Evolutionary conservation across 2,888 invertebrate species (phyloP), one percentile per base, ranked within the genome.

Genomic region (Drosophila longiperda): DNA sequence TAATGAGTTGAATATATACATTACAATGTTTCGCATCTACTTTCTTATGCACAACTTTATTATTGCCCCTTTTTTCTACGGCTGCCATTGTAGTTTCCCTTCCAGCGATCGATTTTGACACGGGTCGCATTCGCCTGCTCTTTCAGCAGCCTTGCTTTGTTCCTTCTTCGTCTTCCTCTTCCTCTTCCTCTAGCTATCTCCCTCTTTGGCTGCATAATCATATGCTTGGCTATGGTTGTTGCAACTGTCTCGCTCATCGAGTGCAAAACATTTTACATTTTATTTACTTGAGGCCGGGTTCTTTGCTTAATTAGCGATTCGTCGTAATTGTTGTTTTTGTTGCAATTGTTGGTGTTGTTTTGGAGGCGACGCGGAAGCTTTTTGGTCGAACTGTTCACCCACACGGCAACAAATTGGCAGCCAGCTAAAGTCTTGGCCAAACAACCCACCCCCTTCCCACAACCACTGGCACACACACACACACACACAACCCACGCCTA

Each of bases 201-300:
- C 23, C 20, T 55, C 8, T n/a, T 6, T 6, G 20, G 23, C 38
- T 38, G 49, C 20, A 26, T 36, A 17, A 38, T 50, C 23, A n/a
- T 17, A 32, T 50, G 11, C 8, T 38, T 26, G 17, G 48, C 45
- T 33, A 33, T 33, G 20, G n/a, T 53, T 38, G 36, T 29, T 55
- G 48, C 67, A 67, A 34, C 53, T 50, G 52, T 73, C 65, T 49
- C 49, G 67, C 57, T 60, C 34, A 9, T 6, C 66, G 61, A 79
- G 85, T 73, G 71, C 83, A 84, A 82, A 87, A 85, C 85, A n/a
- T n/a, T n/a, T n/a, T n/a, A 69, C 77, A 87, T 72, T 87, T 85
- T 77, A 87, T 84, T 82, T 85, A 87, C 82, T 87, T 66, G 69
- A 29, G 65, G 67, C 55, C 70, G 70, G 32, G 65, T 66, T 59